phyloP scores from a whole-genome alignment of 2,888 invertebrate species.

The Busseola fusca region DNA sequence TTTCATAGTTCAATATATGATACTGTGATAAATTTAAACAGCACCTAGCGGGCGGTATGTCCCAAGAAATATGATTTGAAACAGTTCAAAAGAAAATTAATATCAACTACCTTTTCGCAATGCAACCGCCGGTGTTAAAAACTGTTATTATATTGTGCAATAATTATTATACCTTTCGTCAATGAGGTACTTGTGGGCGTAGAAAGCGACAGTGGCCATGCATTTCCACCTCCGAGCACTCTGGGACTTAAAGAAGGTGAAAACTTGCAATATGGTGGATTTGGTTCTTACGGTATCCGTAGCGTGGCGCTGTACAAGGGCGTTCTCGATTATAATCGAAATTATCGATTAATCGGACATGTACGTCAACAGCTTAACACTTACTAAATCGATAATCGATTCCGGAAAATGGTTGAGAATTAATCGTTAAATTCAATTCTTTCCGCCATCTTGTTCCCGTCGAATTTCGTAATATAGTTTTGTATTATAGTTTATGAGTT shows the following conservation, averaged over 20 bases:
- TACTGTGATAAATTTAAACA: constrained; percentile 29
- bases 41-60: constrained; percentile 20
- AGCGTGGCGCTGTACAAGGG: constrained; percentile 73
- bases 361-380: constrained; percentile 67
- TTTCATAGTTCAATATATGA: constrained; percentile 30
- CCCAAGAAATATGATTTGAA: constrained; percentile 33
- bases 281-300: constrained; percentile 58
- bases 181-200: constrained; percentile 59
- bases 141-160: constrained; percentile 58
- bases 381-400: constrained; percentile 68
- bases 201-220: constrained; percentile 80
- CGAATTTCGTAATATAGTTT: constrained; percentile 33
- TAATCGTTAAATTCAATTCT: constrained; percentile 35
- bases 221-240: constrained; percentile 73
- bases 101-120: constrained; percentile 43
- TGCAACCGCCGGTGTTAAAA: constrained; percentile 27
- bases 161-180: constrained; percentile 58
- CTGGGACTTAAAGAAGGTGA: constrained; percentile 75
- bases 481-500: constrained; percentile 37
- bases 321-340: constrained; percentile 64
- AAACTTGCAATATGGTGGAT: constrained; percentile 64
- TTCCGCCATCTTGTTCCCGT: constrained; percentile 45
- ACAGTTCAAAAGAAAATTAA: constrained; percentile 39
- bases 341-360: constrained; percentile 68
- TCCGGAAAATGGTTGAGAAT: constrained; percentile 63